Evolutionary conservation across 2,888 invertebrate species (phyloP).

Genomic region (Belgica antarctica): DNA sequence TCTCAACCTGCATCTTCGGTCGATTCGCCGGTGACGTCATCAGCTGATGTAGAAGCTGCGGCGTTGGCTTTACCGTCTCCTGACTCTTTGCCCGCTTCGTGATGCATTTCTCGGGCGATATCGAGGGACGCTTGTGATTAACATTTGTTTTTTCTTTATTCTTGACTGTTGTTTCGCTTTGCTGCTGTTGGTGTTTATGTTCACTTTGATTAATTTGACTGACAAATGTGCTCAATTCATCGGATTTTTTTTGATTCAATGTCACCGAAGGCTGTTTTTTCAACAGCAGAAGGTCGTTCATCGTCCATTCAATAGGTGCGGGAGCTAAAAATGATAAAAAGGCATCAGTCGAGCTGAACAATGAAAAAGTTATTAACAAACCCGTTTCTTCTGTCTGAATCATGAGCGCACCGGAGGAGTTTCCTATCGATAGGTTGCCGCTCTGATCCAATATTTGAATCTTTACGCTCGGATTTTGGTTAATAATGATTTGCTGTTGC

Average conservation of each 20-base stretch:
- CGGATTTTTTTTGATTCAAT: not conserved
- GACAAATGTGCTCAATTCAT: constrained; percentile 27
- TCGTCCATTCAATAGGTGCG: constrained; percentile 51
- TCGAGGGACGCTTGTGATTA: constrained; percentile 47
- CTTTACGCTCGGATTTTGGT: constrained; percentile 21
- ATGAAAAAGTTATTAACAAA: not conserved
- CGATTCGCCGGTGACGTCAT: constrained; percentile 46
- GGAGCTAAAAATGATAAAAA: constrained; percentile 47
- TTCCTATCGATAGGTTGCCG: not conserved
- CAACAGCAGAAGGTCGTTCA: constrained; percentile 47
- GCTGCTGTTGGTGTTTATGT: not conserved
- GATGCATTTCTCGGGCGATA: constrained; percentile 45
- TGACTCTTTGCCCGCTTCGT: constrained; percentile 45
- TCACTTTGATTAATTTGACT: constrained; percentile 7
- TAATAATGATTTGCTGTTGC: constrained; percentile 20
- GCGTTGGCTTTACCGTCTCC: constrained; percentile 47
- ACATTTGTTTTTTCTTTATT: constrained; percentile 16
- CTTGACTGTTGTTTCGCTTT: constrained; percentile 19
- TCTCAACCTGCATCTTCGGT: constrained; percentile 52
- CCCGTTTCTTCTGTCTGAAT: not conserved
- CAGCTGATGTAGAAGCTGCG: constrained; percentile 62
- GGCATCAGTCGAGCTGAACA: constrained; percentile 2
- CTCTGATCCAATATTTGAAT: constrained; percentile 24
- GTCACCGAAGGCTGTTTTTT: not conserved
- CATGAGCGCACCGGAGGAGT: not conserved